Conservation (phyloP, 2,888 invertebrate genomes). For the Aproaerema taeniolella region DNA sequence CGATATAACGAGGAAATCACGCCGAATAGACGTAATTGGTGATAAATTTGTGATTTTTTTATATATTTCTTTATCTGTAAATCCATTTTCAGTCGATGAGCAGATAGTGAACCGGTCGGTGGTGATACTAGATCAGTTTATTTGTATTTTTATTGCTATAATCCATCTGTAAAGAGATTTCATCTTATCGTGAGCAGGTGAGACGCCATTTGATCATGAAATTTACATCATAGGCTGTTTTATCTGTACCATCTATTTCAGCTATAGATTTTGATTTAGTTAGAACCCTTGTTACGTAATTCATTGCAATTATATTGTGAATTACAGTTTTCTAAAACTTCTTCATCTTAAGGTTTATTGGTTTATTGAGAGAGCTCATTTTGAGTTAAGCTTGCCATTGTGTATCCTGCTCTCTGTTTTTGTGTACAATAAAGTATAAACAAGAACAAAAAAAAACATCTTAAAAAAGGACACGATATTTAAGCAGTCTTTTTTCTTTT, state of each 20-base stretch:
- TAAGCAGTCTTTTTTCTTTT: no score
- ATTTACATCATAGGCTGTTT: background rate
- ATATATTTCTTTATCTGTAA: constrained; percentile 48
- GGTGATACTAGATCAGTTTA: constrained; percentile 32
- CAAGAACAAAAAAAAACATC: no score
- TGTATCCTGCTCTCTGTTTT: no score
- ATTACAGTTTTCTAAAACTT: no score
- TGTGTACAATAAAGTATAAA: no score
- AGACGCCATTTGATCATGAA: constrained; percentile 12
- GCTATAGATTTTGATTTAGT: background rate
- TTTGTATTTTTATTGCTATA: constrained; percentile 12
- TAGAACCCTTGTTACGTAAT: no score
- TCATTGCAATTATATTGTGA: no score
- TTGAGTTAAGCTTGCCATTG: no score
- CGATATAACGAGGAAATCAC: constrained; percentile 44
- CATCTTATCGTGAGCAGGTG: constrained; percentile 21
- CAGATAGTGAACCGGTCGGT: constrained; percentile 59
- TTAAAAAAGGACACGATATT: no score
- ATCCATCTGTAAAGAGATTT: no score
- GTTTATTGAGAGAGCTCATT: no score
- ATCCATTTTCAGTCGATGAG: constrained; percentile 68
- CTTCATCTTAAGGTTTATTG: no score
- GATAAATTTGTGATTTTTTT: constrained; percentile 63
- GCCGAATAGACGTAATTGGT: constrained; percentile 59
- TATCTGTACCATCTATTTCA: background rate